Evolutionary conservation across 2,888 invertebrate genomes (phyloP).

Genomic region (Magallana nippona): DNA sequence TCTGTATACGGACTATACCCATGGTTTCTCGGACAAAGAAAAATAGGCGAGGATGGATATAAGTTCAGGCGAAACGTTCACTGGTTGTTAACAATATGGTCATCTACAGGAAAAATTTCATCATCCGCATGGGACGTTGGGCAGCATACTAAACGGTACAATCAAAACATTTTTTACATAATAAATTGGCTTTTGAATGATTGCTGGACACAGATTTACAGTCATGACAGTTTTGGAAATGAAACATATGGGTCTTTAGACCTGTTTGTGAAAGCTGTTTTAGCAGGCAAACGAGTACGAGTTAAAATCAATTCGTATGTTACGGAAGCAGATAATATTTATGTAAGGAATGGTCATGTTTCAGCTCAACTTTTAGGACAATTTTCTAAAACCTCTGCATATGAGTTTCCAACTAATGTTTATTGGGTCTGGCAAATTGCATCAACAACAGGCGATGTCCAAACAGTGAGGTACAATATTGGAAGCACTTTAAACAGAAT

Average conservation of each 20-base stretch:
- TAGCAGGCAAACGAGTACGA: constrained; percentile 33
- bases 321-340: constrained; percentile 27
- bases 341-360: constrained; percentile 9
- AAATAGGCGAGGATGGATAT: background rate
- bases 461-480: background rate
- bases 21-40: constrained; percentile 23
- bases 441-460: constrained; percentile 11
- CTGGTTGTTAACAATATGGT: constrained; percentile 41
- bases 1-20: constrained; percentile 14
- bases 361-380: constrained; percentile 40
- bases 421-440: constrained; percentile 29
- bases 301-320: constrained; percentile 2
- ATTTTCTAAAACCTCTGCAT: constrained; percentile 4
- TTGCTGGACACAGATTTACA: constrained; percentile 36
- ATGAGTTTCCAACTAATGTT: constrained; percentile 32
- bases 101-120: background rate
- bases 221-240: background rate
- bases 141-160: background rate
- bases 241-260: constrained; percentile 16
- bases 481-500: no score
- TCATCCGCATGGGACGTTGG: constrained; percentile 38
- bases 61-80: constrained; percentile 30
- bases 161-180: background rate
- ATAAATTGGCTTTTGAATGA: constrained; percentile 41
- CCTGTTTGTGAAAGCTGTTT: background rate